Base-by-base conservation (phyloP, 2,113 vertebrate species). In the Cynopterus brachyotis region DNA sequence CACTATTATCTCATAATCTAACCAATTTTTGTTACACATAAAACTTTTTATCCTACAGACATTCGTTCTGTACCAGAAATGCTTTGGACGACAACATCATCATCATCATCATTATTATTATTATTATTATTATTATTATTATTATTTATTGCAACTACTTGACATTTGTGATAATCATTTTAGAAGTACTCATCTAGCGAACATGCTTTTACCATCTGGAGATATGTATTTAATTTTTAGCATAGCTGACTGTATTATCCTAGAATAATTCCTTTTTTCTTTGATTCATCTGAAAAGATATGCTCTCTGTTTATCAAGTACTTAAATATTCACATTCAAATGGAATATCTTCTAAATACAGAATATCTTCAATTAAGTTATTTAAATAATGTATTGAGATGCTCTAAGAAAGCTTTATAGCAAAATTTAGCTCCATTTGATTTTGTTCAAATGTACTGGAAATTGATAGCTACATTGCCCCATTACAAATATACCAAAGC, bases 361-460 rank as follows among this genome's bases (percentile, higher is more conserved):
- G 40, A 76, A 85, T 80, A 84, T 9, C 37, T 64, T 69, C 47
- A 93, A 64, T 89, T 97, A 95, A 80, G 17, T 28, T 57, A 73
- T 86, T 85, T 94, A 80, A 89, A 95, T 86, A 87, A 83, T 83
- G 69, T 83, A 83, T 57, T 91, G 57, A 96, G 42, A 72, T 92
- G 24, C 32, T 89, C 40, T 89, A 85, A 69, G 40, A 89, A 87
- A 95, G 37, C 13, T 87, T 95, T 89, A 76, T 66, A 67, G n/a
- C 5, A 55, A 90, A 89, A 35, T 79, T 96, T 64, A 85, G 50
- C 76, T 62, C 15, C 59, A 76, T 84, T 75, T 90, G 40, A 79
- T 83, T 93, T 96, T 92, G 24, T 91, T 69, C 42, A 80, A 55
- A 95, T 79, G 35, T 37, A 67, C 10, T 62, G 40, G 6, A 30